Percentiles rank a stretch among this genome's conserved stretches.
Conservation (phyloP, 2,113 vertebrate species). For the Cyphomyrus discorhynchus region DNA sequence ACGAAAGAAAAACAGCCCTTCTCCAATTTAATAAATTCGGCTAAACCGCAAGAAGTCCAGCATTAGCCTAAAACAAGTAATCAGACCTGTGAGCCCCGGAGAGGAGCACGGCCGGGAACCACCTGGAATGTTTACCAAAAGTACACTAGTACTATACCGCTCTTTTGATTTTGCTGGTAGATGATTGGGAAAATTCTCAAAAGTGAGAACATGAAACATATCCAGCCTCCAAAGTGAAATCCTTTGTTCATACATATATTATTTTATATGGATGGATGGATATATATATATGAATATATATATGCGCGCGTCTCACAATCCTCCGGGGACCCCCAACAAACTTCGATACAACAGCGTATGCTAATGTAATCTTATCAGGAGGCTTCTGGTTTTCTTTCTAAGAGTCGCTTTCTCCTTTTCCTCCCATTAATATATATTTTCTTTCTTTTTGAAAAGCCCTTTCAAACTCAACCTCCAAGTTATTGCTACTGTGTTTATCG, state of each 20-base stretch:
- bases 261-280: not conserved
- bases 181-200: not conserved
- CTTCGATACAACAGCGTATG: constrained; percentile 30
- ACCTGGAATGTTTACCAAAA: not conserved
- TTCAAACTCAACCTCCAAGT: constrained; percentile 48
- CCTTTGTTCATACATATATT: not conserved
- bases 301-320: constrained; percentile 5
- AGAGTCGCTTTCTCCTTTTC: constrained; percentile 44
- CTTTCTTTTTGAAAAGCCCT: constrained; percentile 40
- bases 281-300: too few species aligned
- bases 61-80: not conserved
- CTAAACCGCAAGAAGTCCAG: not conserved
- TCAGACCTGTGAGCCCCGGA: not conserved
- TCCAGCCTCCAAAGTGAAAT: not conserved
- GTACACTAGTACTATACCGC: not conserved
- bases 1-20: not conserved
- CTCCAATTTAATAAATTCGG: not conserved
- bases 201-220: not conserved
- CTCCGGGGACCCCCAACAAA: constrained; percentile 34
- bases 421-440: constrained; percentile 37
- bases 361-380: constrained; percentile 40
- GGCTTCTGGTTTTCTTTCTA: constrained; percentile 39
- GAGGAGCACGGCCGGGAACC: not conserved
- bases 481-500: constrained; percentile 50
- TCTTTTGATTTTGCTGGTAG: not conserved